Evolutionary conservation across 35 echinoderm and acorn worm species (phyloP).

Genomic region (Lytechinus variegatus): DNA sequence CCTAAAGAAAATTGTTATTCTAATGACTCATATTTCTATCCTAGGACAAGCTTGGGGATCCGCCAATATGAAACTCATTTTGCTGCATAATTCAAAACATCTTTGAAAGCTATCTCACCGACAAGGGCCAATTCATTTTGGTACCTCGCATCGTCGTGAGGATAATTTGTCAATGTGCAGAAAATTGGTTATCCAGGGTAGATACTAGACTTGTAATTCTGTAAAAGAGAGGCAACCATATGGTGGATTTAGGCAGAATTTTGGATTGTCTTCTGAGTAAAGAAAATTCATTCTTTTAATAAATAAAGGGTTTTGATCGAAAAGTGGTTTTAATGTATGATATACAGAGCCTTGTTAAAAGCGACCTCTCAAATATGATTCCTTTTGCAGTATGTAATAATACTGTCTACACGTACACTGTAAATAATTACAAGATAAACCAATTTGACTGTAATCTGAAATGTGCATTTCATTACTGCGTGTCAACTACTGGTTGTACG

Average conservation of each 20-base stretch:
- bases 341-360: neutral
- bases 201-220: neutral
- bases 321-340: neutral
- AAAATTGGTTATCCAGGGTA: neutral
- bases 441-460: neutral
- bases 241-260: neutral
- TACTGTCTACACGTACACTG: too few relatives aligned
- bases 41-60: neutral
- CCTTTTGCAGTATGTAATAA: neutral
- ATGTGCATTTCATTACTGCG: neutral
- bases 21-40: neutral
- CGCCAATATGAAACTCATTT: neutral
- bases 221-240: neutral
- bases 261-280: neutral
- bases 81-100: neutral
- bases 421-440: neutral
- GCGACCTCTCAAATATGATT: neutral
- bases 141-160: neutral
- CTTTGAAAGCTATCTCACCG: neutral
- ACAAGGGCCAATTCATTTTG: constrained; percentile 2
- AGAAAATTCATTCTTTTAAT: neutral
- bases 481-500: neutral
- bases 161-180: constrained; percentile 2
- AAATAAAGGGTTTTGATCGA: neutral
- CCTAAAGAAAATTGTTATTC: neutral